A percentile compares a stretch with the other conserved stretches of the same genome.
These are phyloP conservation scores for Sphenodon punctatus DNA, from an alignment of 2,797 vertebrate genomes.

Conservation along the genomic window DNA sequence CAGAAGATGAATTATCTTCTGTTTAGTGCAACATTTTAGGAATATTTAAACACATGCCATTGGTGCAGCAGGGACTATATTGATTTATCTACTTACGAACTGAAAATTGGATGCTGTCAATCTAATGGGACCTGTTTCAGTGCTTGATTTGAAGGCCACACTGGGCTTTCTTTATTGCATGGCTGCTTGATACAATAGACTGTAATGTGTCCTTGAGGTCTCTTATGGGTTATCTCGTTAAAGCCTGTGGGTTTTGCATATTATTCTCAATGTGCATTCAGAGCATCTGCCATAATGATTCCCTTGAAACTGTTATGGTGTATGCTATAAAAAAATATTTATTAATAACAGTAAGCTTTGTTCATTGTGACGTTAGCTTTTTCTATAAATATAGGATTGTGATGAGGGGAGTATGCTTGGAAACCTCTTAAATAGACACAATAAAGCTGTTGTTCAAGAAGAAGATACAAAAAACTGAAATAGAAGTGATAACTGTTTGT, in stretches of 20 bases:
- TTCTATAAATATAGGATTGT: neutral
- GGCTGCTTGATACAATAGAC: constrained; percentile 22
- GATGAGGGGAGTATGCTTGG: neutral
- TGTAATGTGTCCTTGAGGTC: constrained; percentile 34
- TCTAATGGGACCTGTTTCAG: constrained; percentile 6
- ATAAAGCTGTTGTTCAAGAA: neutral
- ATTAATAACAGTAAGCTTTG: constrained; percentile 11
- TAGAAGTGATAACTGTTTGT: neutral
- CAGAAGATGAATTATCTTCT: neutral
- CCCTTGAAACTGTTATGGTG: constrained; percentile 45
- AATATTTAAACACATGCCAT: constrained; percentile 11
- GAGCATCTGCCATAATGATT: constrained; percentile 41
- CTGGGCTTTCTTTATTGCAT: constrained; percentile 12
- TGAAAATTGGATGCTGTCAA: neutral
- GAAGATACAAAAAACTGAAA: neutral
- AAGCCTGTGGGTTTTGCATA: neutral
- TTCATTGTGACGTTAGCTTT: neutral
- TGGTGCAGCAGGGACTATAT: constrained; percentile 26
- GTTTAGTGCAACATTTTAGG: neutral
- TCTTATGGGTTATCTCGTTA: constrained; percentile 4
- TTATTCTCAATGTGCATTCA: neutral
- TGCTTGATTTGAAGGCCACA: constrained; percentile 47
- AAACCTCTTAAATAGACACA: neutral
- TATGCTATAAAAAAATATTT: constrained; percentile 18
- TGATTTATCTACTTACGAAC: constrained; percentile 21